phyloP scores from a whole-genome alignment of 2,113 vertebrate species.

The Chloroceryle aenea region DNA sequence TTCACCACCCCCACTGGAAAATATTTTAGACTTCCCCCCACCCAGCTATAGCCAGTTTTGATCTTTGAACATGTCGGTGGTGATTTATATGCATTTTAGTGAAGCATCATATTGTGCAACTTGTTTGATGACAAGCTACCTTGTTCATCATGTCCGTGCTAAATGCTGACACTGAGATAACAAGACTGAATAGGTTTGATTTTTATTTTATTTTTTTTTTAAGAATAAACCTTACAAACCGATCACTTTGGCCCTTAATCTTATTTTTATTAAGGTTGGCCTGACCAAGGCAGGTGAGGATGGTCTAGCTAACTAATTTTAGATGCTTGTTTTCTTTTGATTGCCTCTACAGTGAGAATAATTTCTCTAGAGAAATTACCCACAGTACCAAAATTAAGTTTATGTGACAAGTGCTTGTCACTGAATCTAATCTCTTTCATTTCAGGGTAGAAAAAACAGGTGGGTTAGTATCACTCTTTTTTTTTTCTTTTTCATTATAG shows the following conservation, averaged over 20 bases:
- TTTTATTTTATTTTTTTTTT: not conserved
- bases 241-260: not conserved
- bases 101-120: not conserved
- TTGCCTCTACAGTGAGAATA: not conserved
- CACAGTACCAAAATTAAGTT: not conserved
- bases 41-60: not conserved
- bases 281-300: not conserved
- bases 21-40: not conserved
- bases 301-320: not conserved
- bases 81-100: not conserved
- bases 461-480: not conserved
- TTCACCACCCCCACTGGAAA: not conserved
- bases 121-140: not conserved
- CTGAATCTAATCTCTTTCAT: not conserved
- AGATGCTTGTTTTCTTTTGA: not conserved
- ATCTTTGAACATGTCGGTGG: not conserved
- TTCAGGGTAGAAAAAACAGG: not conserved
- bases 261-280: not conserved
- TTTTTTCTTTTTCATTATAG: not conserved
- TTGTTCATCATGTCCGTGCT: fast-evolving
- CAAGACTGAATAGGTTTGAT: not conserved
- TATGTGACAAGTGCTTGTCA: not conserved
- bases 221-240: not conserved
- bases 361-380: not conserved
- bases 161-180: not conserved